Percentiles rank a stretch among this genome's conserved stretches.
Evolutionary conservation across 2,888 invertebrate species (phyloP).

Genomic region (Hydraecia micacea): DNA sequence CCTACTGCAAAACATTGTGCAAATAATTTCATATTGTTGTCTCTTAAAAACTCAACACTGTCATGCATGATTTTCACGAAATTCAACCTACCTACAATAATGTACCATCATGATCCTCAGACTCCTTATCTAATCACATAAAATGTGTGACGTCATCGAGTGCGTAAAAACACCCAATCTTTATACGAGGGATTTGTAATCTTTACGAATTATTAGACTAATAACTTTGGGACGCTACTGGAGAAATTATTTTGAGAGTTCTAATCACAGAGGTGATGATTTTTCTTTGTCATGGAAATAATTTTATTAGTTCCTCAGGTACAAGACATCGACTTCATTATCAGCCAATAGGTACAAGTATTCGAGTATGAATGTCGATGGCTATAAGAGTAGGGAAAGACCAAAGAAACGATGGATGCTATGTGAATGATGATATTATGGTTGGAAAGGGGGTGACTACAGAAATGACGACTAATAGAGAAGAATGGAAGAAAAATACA

Average conservation of each 20-base stretch:
- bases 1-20: conserved; percentile 27
- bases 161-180: conserved; percentile 55
- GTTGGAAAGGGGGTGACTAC: not conserved
- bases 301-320: not conserved
- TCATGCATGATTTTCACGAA: conserved; percentile 41
- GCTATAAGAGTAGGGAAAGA: not conserved
- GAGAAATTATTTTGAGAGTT: conserved; percentile 50
- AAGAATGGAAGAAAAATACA: not conserved
- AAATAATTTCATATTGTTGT: conserved; percentile 25
- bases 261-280: conserved; percentile 11
- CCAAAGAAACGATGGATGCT: too few species aligned
- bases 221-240: conserved; percentile 61
- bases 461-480: not conserved
- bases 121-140: conserved; percentile 64
- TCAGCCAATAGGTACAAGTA: not conserved
- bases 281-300: not conserved
- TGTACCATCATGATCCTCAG: conserved; percentile 45
- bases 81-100: conserved; percentile 33
- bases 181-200: conserved; percentile 63
- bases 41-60: conserved; percentile 4
- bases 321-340: not conserved
- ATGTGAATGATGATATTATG: too few species aligned
- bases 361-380: not conserved
- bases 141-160: conserved; percentile 60
- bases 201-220: conserved; percentile 66